These are phyloP conservation scores for Cyclopterus lumpus DNA, from an alignment of 2,797 vertebrate genomes.

Conservation along the genomic window DNA sequence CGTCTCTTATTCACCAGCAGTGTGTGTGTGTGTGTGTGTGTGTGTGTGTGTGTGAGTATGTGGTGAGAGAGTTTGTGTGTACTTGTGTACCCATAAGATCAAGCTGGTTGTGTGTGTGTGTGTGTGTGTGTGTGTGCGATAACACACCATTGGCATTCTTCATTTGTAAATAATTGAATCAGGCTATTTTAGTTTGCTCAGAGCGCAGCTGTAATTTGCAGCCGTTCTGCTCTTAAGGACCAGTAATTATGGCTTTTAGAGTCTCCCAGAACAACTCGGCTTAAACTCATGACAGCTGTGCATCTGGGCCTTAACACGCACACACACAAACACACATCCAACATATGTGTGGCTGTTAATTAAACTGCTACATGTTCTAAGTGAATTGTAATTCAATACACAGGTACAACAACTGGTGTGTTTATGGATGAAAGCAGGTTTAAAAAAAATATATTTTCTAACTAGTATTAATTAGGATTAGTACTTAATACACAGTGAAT, in stretches of 20 bases:
- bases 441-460: background rate
- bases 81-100: background rate
- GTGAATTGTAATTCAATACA: slow-evolving; percentile 20
- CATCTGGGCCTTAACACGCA: slow-evolving; percentile 41
- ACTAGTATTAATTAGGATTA: background rate
- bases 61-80: slow-evolving; percentile 27
- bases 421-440: background rate
- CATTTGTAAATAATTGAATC: slow-evolving; percentile 81
- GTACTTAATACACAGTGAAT: background rate
- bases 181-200: slow-evolving; percentile 75
- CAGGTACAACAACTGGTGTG: background rate
- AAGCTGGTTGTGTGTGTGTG: slow-evolving; percentile 8
- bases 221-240: slow-evolving; percentile 70
- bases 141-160: slow-evolving; percentile 73
- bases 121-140: slow-evolving; percentile 40
- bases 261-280: slow-evolving; percentile 71
- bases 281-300: slow-evolving; percentile 70
- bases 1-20: slow-evolving; percentile 58
- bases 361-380: slow-evolving; percentile 39
- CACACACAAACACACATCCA: slow-evolving; percentile 3
- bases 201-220: slow-evolving; percentile 77
- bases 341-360: slow-evolving; percentile 47
- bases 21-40: slow-evolving; percentile 8
- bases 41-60: slow-evolving; percentile 14
- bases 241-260: slow-evolving; percentile 78